Conservation (phyloP, 2,888 invertebrate genomes). For the Drosophila anceps region DNA sequence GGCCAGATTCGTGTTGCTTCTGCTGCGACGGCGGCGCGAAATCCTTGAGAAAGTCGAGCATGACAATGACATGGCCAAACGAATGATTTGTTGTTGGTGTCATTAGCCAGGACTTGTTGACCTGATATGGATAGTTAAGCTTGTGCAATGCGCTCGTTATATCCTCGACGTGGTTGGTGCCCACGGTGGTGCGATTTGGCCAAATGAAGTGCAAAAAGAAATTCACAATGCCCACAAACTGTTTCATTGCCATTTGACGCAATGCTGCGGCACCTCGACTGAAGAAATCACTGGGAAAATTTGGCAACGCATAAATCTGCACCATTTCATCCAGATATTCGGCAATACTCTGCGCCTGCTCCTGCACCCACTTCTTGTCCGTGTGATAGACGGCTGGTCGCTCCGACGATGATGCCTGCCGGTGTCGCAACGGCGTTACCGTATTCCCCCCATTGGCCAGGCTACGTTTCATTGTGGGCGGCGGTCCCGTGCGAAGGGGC, state of each 20-base stretch:
- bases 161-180: constrained; percentile 82
- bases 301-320: constrained; percentile 45
- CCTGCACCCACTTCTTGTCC: constrained; percentile 83
- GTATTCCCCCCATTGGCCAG: constrained; percentile 3
- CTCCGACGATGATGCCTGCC: constrained; percentile 68
- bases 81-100: constrained; percentile 84
- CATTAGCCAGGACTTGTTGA: constrained; percentile 84
- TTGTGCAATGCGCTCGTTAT: constrained; percentile 79
- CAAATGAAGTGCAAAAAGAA: constrained; percentile 79
- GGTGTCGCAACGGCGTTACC: constrained; percentile 55
- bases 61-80: constrained; percentile 81
- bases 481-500: constrained; percentile 18
- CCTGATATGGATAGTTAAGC: constrained; percentile 82
- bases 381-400: constrained; percentile 67
- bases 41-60: constrained; percentile 83
- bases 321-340: constrained; percentile 74
- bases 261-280: constrained; percentile 65
- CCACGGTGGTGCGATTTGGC: constrained; percentile 78
- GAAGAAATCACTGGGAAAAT: constrained; percentile 71
- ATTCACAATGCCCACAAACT: constrained; percentile 82
- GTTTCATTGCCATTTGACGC: constrained; percentile 84
- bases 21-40: constrained; percentile 64
- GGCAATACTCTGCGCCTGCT: constrained; percentile 73
- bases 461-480: constrained; percentile 24
- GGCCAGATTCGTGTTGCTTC: constrained; percentile 11